These are phyloP conservation scores for Monomorium pharaonis DNA, from an alignment of 1,140 invertebrate genomes.

Conservation along the genomic window DNA sequence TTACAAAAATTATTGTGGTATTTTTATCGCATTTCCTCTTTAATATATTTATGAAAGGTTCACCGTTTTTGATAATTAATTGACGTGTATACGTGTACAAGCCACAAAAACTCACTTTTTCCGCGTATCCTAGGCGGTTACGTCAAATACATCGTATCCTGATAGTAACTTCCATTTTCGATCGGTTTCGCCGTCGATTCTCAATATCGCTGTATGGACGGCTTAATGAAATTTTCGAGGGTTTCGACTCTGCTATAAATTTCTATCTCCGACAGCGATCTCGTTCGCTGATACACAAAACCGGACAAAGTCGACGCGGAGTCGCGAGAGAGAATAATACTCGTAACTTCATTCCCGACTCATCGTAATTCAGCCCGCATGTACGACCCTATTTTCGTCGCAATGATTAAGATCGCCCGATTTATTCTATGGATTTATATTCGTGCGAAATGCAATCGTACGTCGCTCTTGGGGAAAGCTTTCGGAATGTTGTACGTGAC, in stretches of 20 bases:
- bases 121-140: not conserved
- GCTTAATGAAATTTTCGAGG: slow-evolving; percentile 75
- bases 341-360: slow-evolving; percentile 42
- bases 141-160: slow-evolving; percentile 31
- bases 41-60: not conserved
- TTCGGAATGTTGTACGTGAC: slow-evolving; percentile 29
- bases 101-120: not conserved
- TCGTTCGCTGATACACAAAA: slow-evolving; percentile 59
- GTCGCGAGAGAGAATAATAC: slow-evolving; percentile 10
- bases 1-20: not conserved
- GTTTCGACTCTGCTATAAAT: slow-evolving; percentile 66
- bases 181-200: slow-evolving; percentile 54
- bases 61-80: not conserved
- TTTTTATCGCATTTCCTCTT: not conserved
- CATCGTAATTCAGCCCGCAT: slow-evolving; percentile 45
- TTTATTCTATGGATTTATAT: slow-evolving; percentile 58
- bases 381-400: slow-evolving; percentile 48
- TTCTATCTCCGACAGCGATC: slow-evolving; percentile 55
- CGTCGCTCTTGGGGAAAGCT: slow-evolving; percentile 27
- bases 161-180: slow-evolving; percentile 53
- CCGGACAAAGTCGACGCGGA: slow-evolving; percentile 35
- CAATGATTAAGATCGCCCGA: slow-evolving; percentile 58
- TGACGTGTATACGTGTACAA: not conserved
- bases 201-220: slow-evolving; percentile 55
- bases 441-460: slow-evolving; percentile 33